Conservation (phyloP, 2,113 vertebrate species). For the Channa maculata region DNA sequence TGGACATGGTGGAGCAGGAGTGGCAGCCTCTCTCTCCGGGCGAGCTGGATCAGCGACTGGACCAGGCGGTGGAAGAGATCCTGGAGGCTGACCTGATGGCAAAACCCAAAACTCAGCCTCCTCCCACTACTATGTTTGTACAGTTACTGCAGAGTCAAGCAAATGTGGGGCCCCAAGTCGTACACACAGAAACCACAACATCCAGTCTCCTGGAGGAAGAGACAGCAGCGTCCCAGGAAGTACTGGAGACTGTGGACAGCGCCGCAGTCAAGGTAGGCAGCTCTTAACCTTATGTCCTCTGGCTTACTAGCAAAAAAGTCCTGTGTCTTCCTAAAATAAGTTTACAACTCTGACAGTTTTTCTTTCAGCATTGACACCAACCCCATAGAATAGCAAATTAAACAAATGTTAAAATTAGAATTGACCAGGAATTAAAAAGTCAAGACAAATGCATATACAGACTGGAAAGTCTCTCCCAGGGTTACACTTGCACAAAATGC, state of each 20-base stretch:
- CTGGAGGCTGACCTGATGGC: conserved; percentile 77
- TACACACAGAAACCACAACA: neutral
- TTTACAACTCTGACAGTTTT: too few species aligned
- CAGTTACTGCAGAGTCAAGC: conserved; percentile 43
- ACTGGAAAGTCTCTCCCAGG: too few species aligned
- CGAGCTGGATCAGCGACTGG: conserved; percentile 81
- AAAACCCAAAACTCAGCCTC: conserved; percentile 16
- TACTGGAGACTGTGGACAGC: conserved; percentile 14
- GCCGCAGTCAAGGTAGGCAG: conserved; percentile 62
- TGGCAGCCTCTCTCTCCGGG: conserved; percentile 79
- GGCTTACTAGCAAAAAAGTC: too few species aligned
- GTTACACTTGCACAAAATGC: too few species aligned
- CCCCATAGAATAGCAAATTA: too few species aligned
- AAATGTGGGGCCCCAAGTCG: neutral
- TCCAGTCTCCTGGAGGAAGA: neutral
- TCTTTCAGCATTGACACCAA: too few species aligned
- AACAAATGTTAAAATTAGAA: too few species aligned
- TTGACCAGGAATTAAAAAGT: too few species aligned
- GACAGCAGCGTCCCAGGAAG: neutral
- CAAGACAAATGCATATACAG: too few species aligned
- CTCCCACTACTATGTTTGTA: neutral
- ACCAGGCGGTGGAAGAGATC: conserved; percentile 79
- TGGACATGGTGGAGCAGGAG: conserved; percentile 80
- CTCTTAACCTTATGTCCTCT: too few species aligned
- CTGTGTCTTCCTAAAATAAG: too few species aligned